Evolutionary conservation across 1,140 invertebrate genomes (phyloP), one percentile per base, ranked within the genome.

Genomic region (Lucilia cuprina): DNA sequence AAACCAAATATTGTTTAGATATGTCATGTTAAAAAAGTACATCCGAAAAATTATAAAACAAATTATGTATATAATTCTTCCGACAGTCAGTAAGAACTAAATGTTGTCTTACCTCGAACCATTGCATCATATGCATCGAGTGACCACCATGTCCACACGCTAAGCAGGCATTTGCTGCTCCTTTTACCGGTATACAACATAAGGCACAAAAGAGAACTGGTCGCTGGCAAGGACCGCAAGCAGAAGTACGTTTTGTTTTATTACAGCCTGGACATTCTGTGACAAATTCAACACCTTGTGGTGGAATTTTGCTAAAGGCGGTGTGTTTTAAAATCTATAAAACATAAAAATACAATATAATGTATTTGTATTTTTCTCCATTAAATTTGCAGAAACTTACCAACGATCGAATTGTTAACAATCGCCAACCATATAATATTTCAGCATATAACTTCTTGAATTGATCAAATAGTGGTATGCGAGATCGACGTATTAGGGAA

Each of bases 61-160:
- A 3, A 2, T 30, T 30, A 30, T 30, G 25, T 30, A 30, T 30
- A 30, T 30, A 2, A 2, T 30, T 30, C 25, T n/a, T 3, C 25
- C 25, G 25, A 30, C 3, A 30, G 25, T 30, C 25, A 30, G 25
- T 30, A 2, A 3, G 25, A 3, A 30, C 1, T 30, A 30, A 30
- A 30, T 30, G 25, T 30, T 30, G 25, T 89, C 96, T 96, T 50
- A 94, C 91, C 88, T 93, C 92, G 92, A 97, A 98, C 97, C 97
- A 98, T 60, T 94, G 92, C 85, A 94, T 91, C 88, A 98, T 93
- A 91, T 98, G 97, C 83, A 92, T 91, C 5, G 95, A 94, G 90
- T 99, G 98, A 10, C 97, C 97, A 50, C 97, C 97, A 92, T 99
- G 98, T 2, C 97, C 96, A 92, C 97, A 98, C 34, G 95, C 92